Evolutionary conservation across 2,888 invertebrate genomes (phyloP).

Genomic region (Leucophenga maculata): DNA sequence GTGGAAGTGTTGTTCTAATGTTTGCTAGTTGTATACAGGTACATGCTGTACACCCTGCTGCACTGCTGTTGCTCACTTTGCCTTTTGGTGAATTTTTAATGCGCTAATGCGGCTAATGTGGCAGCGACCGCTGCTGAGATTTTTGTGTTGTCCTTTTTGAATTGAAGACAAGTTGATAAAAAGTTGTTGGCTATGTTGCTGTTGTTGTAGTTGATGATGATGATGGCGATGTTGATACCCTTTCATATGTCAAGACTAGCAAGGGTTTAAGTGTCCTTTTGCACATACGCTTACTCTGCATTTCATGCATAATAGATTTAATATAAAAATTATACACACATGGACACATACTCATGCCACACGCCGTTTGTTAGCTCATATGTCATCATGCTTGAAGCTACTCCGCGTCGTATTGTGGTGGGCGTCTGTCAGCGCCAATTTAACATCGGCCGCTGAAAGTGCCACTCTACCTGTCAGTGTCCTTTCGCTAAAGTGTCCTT

Average conservation of each 20-base stretch:
- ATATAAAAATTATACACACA: slow-evolving; percentile 61
- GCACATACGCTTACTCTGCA: not conserved
- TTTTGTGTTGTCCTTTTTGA: slow-evolving; percentile 37
- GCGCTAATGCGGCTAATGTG: slow-evolving; percentile 68
- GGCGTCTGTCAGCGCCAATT: slow-evolving; percentile 38
- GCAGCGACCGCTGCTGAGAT: slow-evolving; percentile 53
- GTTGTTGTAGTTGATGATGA: slow-evolving; percentile 39
- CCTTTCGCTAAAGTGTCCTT: slow-evolving; percentile 54
- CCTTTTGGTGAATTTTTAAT: slow-evolving; percentile 64
- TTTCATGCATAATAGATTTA: slow-evolving; percentile 68
- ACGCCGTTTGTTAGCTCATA: not conserved
- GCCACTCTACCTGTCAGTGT: slow-evolving; percentile 14
- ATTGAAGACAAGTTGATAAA: slow-evolving; percentile 12
- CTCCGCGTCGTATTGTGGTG: slow-evolving; percentile 23
- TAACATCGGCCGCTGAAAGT: not conserved
- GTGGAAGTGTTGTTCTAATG: slow-evolving; percentile 54
- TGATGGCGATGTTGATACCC: not conserved
- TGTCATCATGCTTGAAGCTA: slow-evolving; percentile 27
- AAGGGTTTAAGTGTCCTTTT: slow-evolving; percentile 51
- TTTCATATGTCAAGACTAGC: slow-evolving; percentile 35
- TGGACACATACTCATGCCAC: slow-evolving; percentile 28
- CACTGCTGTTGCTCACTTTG: slow-evolving; percentile 27
- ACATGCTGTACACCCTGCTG: slow-evolving; percentile 30
- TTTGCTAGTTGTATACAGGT: slow-evolving; percentile 26
- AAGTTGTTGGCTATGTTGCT: slow-evolving; percentile 44